Conservation (phyloP, 2,113 vertebrate genomes). For the Murina feae region DNA sequence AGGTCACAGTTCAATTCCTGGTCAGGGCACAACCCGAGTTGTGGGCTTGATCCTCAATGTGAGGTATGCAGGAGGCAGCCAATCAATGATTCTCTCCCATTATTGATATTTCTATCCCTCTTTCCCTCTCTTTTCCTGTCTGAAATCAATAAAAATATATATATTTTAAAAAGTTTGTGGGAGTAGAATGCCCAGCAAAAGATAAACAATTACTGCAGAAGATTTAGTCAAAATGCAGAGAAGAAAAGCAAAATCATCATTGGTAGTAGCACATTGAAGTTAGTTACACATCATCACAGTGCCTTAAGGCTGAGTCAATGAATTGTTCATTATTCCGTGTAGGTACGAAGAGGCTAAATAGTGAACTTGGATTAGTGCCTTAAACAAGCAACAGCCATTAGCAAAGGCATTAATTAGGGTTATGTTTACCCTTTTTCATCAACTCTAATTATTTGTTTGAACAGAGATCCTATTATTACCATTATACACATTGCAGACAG, state of each 20-base stretch:
- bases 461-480: not conserved
- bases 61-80: too few species aligned
- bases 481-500: not conserved
- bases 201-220: not conserved
- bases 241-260: not conserved
- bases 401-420: not conserved
- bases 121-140: too few species aligned
- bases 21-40: too few species aligned
- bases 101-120: too few species aligned
- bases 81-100: too few species aligned
- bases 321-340: slow-evolving; percentile 4
- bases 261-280: not conserved
- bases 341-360: not conserved
- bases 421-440: slow-evolving; percentile 31
- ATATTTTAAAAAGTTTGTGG: not conserved
- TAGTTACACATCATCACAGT: not conserved
- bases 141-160: too few species aligned
- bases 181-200: not conserved
- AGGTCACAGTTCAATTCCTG: too few species aligned
- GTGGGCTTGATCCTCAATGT: too few species aligned
- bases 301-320: not conserved
- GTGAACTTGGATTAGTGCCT: not conserved
- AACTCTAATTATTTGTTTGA: slow-evolving; percentile 52
- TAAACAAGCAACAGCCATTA: not conserved
- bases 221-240: not conserved